Percentiles rank a stretch among this genome's conserved stretches.
Conservation (phyloP, 2,888 invertebrate genomes). For the Dione vanillae region DNA sequence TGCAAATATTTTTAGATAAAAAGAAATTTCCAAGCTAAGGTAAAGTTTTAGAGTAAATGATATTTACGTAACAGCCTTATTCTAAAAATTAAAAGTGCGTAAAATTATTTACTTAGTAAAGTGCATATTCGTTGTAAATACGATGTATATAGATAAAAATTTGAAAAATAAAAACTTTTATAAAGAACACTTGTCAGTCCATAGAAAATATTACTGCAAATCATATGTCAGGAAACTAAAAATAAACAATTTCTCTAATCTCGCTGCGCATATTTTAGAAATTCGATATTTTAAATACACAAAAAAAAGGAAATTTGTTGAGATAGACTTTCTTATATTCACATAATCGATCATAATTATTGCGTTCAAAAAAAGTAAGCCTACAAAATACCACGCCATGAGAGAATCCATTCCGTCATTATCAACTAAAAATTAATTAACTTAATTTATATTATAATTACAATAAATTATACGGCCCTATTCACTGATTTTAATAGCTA, state of each 20-base stretch:
- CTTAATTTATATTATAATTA: slow-evolving; percentile 8
- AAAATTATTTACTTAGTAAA: too few species aligned
- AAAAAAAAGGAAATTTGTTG: slow-evolving; percentile 47
- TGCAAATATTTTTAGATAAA: too few species aligned
- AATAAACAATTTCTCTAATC: slow-evolving; percentile 36
- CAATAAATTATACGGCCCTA: slow-evolving; percentile 3
- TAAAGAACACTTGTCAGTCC: background rate
- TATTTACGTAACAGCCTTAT: too few species aligned
- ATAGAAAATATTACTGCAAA: slow-evolving; percentile 15
- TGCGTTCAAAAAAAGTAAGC: slow-evolving; percentile 8
- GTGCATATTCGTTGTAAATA: too few species aligned
- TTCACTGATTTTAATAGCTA: slow-evolving; percentile 10
- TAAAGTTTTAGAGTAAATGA: too few species aligned
- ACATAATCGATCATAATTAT: slow-evolving; percentile 41
- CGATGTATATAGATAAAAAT: too few species aligned
- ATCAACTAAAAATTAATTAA: background rate
- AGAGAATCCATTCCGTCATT: background rate
- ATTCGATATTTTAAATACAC: slow-evolving; percentile 29
- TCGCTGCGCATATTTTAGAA: slow-evolving; percentile 30
- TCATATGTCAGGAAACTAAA: slow-evolving; percentile 24
- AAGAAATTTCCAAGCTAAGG: too few species aligned
- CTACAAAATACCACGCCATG: background rate
- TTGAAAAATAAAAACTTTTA: background rate
- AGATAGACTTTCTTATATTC: slow-evolving; percentile 48
- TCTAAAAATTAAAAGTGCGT: too few species aligned